These are phyloP conservation scores for Psammodynastes pulverulentus DNA, from an alignment of 2,113 vertebrate genomes.

Conservation along the genomic window DNA sequence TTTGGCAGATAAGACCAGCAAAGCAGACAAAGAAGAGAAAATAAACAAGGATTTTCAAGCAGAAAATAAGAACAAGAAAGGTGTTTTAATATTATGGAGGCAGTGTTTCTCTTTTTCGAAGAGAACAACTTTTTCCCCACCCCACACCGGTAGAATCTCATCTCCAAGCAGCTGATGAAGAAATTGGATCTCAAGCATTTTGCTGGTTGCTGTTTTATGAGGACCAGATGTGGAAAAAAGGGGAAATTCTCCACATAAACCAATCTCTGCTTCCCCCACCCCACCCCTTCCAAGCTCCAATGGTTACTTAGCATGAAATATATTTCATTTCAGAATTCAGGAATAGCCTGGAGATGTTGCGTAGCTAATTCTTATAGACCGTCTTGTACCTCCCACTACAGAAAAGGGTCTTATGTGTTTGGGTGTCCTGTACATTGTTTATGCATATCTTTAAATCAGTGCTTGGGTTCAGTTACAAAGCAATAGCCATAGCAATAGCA, in stretches of 20 bases:
- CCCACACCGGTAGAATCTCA: constrained; percentile 67
- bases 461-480: neutral
- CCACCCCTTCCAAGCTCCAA: constrained; percentile 32
- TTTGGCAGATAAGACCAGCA: neutral
- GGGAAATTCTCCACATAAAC: constrained; percentile 43
- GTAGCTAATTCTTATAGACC: neutral
- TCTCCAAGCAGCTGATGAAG: constrained; percentile 62
- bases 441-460: neutral
- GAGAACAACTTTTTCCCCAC: constrained; percentile 63
- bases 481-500: neutral
- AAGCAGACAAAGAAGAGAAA: neutral
- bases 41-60: neutral
- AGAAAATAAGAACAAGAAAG: neutral
- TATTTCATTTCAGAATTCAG: constrained; percentile 17
- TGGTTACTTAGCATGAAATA: constrained; percentile 39
- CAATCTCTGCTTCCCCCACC: neutral
- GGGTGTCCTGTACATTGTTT: neutral
- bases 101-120: constrained; percentile 42
- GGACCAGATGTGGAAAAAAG: constrained; percentile 69
- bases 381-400: neutral
- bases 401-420: neutral
- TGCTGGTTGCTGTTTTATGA: constrained; percentile 50
- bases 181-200: constrained; percentile 61
- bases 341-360: neutral
- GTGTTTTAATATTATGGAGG: neutral